These are phyloP conservation scores for Galerucella pusilla DNA, from an alignment of 2,888 invertebrate genomes.

Conservation along the genomic window DNA sequence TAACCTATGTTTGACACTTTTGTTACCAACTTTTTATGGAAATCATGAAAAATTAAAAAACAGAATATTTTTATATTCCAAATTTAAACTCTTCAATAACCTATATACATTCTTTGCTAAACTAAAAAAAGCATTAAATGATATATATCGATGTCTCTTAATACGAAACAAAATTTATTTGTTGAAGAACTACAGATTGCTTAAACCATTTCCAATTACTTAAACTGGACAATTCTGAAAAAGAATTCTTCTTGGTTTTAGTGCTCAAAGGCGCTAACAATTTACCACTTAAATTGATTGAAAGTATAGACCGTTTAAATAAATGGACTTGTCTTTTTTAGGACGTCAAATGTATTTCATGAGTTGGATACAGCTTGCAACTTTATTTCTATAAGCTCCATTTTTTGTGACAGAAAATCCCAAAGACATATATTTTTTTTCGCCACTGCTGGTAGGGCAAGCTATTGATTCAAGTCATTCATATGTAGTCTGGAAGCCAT, in stretches of 20 bases:
- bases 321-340: background rate
- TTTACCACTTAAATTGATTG: conserved; percentile 3
- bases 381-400: background rate
- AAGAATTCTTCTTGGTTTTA: background rate
- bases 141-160: too few species aligned
- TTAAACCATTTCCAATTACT: background rate
- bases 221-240: background rate
- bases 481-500: background rate
- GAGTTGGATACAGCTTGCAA: background rate
- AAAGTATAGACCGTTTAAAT: conserved; percentile 1
- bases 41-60: too few species aligned
- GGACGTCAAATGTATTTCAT: background rate
- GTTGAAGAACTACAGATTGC: too few species aligned
- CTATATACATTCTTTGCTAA: too few species aligned
- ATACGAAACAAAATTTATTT: too few species aligned
- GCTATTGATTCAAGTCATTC: background rate
- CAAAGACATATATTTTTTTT: background rate
- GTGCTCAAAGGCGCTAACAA: background rate
- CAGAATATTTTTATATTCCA: too few species aligned
- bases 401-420: background rate
- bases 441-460: background rate
- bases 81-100: too few species aligned
- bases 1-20: too few species aligned
- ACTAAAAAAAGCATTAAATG: too few species aligned
- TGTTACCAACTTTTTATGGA: too few species aligned